Conservation (phyloP, 2,888 invertebrate genomes). For the Acleris holmiana region DNA sequence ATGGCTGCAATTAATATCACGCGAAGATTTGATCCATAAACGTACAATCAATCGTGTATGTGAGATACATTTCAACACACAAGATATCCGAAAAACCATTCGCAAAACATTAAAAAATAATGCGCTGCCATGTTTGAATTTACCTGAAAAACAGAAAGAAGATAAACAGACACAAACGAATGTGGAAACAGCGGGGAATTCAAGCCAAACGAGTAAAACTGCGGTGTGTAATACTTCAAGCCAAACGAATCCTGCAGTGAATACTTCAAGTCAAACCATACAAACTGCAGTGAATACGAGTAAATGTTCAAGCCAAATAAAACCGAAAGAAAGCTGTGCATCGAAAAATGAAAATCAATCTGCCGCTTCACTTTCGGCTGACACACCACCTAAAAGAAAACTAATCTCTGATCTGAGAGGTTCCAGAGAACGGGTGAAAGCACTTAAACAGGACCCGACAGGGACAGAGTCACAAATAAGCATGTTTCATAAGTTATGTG, state of each 20-base stretch:
- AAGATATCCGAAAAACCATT: not conserved
- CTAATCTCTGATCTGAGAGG: not conserved
- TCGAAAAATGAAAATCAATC: not conserved
- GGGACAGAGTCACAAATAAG: not conserved
- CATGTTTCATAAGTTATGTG: conserved; percentile 17
- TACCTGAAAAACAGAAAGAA: not conserved
- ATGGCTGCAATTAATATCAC: not conserved
- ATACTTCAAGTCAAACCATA: too few species aligned
- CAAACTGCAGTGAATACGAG: too few species aligned
- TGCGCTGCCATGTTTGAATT: not conserved
- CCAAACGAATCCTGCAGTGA: not conserved
- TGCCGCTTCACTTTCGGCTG: not conserved
- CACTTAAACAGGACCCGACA: too few species aligned
- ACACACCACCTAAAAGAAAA: not conserved
- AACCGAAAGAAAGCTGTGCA: not conserved
- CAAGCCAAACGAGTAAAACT: not conserved
- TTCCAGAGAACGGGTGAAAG: not conserved
- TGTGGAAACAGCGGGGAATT: not conserved
- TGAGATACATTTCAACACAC: not conserved
- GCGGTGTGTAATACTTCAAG: not conserved
- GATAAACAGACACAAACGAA: conserved; percentile 1
- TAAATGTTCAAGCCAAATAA: too few species aligned
- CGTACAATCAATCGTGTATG: not conserved
- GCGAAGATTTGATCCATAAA: not conserved
- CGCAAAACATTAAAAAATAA: not conserved